Evolutionary conservation across 2,113 vertebrate genomes (phyloP).

Genomic region (Pycnonotus jocosus): DNA sequence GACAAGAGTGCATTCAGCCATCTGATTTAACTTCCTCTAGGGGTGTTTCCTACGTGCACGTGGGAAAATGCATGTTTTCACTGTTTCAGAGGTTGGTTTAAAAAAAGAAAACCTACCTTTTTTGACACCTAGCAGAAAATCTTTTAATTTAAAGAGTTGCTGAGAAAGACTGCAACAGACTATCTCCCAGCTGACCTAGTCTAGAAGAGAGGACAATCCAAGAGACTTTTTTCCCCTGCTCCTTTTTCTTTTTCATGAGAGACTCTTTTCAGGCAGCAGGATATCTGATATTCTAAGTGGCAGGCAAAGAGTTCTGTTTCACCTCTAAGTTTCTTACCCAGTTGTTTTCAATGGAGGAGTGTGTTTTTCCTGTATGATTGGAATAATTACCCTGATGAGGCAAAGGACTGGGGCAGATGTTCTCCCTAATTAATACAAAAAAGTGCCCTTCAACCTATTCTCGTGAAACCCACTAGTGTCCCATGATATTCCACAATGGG

Average conservation of each 20-base stretch:
- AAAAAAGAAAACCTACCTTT: background rate
- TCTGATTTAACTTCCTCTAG: background rate
- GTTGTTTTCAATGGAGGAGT: conserved; percentile 4
- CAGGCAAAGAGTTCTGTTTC: background rate
- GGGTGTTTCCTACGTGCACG: background rate
- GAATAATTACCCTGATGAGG: conserved; percentile 27
- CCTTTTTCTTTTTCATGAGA: background rate
- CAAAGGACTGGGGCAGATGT: conserved; percentile 49
- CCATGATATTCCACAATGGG: background rate
- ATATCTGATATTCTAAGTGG: background rate
- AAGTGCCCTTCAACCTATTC: conserved; percentile 23
- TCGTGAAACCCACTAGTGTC: conserved; percentile 5
- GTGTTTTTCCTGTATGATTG: conserved; percentile 31
- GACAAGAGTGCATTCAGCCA: background rate
- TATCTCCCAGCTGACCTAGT: background rate
- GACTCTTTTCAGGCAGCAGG: background rate
- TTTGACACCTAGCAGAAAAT: background rate
- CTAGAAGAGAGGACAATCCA: background rate
- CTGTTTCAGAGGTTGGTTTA: background rate
- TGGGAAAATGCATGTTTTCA: background rate
- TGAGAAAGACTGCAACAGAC: background rate
- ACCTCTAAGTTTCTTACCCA: background rate
- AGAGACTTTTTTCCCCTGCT: background rate
- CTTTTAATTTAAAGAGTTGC: background rate
- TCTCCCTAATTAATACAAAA: conserved; percentile 54